Evolutionary conservation across 2,797 vertebrate genomes (phyloP).

Genomic region (Ispidina lecontei): DNA sequence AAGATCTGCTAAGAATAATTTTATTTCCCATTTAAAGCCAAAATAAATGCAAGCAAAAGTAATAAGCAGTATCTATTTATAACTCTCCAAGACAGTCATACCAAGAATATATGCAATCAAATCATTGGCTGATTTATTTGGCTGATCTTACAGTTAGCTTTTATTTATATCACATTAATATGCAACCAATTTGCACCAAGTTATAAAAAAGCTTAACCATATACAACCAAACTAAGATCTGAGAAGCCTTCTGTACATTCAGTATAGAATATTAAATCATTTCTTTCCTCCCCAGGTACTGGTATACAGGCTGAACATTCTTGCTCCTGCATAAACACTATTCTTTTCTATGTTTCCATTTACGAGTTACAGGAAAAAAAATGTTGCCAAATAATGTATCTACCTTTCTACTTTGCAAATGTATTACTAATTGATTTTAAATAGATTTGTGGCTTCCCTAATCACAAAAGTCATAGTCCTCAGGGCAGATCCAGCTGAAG

Average conservation of each 20-base stretch:
- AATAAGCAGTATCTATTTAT: conserved; percentile 3
- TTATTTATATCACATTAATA: conserved; percentile 6
- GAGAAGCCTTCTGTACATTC: background rate
- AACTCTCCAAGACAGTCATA: background rate
- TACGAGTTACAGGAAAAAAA: background rate
- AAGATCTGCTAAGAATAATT: background rate
- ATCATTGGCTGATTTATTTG: conserved; percentile 5
- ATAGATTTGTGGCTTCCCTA: background rate
- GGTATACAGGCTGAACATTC: background rate
- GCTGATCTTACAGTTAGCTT: background rate
- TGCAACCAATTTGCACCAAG: background rate
- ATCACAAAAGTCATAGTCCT: background rate
- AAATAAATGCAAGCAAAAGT: conserved; percentile 12
- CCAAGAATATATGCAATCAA: background rate
- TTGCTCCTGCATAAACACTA: background rate
- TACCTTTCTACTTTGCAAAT: background rate
- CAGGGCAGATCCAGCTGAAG: background rate
- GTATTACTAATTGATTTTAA: background rate
- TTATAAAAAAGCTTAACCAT: background rate
- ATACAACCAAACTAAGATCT: background rate
- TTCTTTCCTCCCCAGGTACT: background rate
- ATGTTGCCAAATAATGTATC: background rate
- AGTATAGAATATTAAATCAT: background rate
- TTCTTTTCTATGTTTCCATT: background rate
- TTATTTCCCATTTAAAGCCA: conserved; percentile 18